phyloP scores from a whole-genome alignment of 2,888 invertebrate species.

The Sylvicola cinctus region DNA sequence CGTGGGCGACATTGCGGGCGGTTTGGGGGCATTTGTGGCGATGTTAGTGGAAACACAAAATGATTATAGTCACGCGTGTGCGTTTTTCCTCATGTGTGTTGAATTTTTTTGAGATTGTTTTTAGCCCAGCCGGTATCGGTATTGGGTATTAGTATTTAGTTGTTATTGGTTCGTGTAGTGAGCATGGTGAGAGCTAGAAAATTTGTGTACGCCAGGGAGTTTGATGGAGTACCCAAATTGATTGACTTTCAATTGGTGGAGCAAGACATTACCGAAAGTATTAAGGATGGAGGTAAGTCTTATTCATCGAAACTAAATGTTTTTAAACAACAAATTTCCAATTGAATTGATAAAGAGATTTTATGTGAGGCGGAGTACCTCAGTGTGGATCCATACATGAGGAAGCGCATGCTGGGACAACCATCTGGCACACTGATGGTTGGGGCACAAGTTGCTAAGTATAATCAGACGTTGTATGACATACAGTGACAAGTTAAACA shows the following conservation, averaged over 20 bases:
- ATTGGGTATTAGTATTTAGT: no score
- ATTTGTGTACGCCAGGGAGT: conserved; percentile 40
- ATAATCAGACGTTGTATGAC: no score
- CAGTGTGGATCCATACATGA: conserved; percentile 54
- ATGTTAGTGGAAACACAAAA: no score
- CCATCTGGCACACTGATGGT: conserved; percentile 43
- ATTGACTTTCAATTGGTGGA: conserved; percentile 43
- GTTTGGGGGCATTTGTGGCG: no score
- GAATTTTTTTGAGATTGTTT: no score
- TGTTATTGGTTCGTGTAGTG: no score
- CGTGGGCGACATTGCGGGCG: no score
- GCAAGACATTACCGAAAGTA: conserved; percentile 37
- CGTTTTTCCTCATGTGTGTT: no score
- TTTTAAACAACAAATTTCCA: neutral
- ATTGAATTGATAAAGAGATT: conserved; percentile 33
- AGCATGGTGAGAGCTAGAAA: conserved; percentile 38
- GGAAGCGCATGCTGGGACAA: conserved; percentile 31
- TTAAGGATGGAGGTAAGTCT: conserved; percentile 43
- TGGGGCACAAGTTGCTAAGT: conserved; percentile 49
- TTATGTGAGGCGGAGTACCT: conserved; percentile 43
- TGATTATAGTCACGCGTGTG: no score
- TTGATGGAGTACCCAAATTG: conserved; percentile 42
- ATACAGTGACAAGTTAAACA: no score
- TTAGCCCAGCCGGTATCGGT: no score
- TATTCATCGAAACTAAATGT: neutral